Evolutionary conservation across 2,113 vertebrate genomes (phyloP).

Genomic region (Protobothrops mucrosquamatus): DNA sequence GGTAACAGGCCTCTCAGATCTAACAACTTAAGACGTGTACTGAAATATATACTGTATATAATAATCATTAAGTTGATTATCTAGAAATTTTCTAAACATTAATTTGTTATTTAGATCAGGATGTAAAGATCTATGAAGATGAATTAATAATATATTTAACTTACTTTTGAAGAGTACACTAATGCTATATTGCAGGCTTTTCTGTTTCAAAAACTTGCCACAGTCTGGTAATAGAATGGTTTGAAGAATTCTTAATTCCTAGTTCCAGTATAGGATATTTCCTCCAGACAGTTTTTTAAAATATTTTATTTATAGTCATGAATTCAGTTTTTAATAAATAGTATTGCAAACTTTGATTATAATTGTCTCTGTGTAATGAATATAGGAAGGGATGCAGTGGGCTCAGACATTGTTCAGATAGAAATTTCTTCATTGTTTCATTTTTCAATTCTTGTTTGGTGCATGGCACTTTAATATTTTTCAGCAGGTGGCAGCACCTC

Average conservation of each 20-base stretch:
- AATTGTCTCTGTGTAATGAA: background rate
- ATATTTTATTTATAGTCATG: background rate
- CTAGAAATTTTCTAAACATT: background rate
- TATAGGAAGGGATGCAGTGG: background rate
- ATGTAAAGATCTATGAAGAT: background rate
- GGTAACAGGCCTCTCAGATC: too few species aligned
- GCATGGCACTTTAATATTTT: background rate
- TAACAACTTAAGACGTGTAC: background rate
- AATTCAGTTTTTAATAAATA: background rate
- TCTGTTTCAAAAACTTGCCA: background rate
- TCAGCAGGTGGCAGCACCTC: constrained; percentile 67
- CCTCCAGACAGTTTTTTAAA: background rate
- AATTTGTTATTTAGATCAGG: background rate
- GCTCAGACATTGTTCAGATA: background rate
- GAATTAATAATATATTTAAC: background rate
- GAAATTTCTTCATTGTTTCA: background rate
- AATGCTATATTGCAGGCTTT: background rate
- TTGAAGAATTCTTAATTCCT: background rate
- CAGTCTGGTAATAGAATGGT: background rate
- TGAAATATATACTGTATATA: background rate
- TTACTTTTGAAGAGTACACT: background rate
- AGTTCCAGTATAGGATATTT: background rate
- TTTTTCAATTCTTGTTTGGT: background rate
- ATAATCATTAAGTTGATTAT: background rate
- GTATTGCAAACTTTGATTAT: background rate